These are phyloP conservation scores for Dendrocincla tyrannina DNA, from an alignment of 2,797 vertebrate species.

Conservation along the genomic window DNA sequence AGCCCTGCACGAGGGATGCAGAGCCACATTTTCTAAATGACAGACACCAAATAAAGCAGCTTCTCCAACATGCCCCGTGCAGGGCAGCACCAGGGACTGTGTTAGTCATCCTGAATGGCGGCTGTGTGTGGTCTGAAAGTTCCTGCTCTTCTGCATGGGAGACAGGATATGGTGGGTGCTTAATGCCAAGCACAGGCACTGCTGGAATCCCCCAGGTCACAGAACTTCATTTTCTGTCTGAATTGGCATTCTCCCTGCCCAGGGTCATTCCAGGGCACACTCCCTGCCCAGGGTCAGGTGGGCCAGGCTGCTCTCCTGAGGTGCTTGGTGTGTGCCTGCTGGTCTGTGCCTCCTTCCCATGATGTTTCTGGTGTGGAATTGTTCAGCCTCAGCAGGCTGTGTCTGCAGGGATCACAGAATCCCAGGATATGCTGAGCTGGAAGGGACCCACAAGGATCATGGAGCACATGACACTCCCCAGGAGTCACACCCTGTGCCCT, in stretches of 20 bases:
- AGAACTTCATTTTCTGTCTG: neutral
- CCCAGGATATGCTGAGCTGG: neutral
- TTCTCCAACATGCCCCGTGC: neutral
- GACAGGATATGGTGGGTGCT: neutral
- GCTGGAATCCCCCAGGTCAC: neutral
- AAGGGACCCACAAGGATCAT: neutral
- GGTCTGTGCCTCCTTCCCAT: rapidly evolving
- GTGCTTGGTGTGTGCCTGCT: neutral
- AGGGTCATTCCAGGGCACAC: neutral
- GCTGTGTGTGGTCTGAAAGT: neutral
- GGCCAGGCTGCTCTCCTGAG: neutral
- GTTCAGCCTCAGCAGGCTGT: neutral
- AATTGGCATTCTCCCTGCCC: neutral
- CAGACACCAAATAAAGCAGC: neutral
- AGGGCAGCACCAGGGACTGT: neutral
- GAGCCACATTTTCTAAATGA: neutral
- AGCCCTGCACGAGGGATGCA: neutral
- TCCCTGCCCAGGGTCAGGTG: neutral
- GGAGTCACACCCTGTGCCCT: neutral
- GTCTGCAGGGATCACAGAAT: neutral
- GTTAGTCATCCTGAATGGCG: neutral
- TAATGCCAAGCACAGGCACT: neutral
- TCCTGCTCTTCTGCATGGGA: neutral
- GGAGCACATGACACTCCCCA: neutral
- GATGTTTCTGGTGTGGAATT: rapidly evolving